phyloP scores from a whole-genome alignment of 37 sponge, comb jelly and placozoan species.

The Agelas oroides region DNA sequence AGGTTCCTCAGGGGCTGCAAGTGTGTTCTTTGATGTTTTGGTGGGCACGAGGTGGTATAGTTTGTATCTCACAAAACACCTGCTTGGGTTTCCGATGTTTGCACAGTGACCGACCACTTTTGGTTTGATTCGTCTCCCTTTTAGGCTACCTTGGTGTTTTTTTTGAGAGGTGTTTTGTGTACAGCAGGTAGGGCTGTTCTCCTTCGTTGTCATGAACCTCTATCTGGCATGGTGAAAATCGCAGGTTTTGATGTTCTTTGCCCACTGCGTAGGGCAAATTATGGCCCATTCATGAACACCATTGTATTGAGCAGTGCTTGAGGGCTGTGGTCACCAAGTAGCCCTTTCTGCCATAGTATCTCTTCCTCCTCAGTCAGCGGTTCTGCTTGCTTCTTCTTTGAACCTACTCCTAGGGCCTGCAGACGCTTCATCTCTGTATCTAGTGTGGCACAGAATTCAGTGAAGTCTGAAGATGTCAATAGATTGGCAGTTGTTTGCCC shows the following conservation, averaged over 20 bases:
- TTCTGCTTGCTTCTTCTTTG: conserved; percentile 35
- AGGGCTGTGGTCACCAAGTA: neutral
- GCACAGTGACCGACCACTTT: conserved; percentile 17
- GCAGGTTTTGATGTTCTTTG: conserved; percentile 27
- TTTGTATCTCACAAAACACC: conserved; percentile 26
- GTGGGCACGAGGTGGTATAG: neutral
- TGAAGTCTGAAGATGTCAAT: neutral
- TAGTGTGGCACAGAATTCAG: no score
- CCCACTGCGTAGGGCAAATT: conserved; percentile 33
- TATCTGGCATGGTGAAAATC: conserved; percentile 20
- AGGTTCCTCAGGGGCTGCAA: neutral
- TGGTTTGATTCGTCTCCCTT: no score
- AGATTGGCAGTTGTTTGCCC: no score
- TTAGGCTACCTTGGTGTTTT: conserved; percentile 19
- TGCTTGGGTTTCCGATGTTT: neutral
- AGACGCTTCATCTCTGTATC: neutral
- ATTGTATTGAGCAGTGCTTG: conserved; percentile 21
- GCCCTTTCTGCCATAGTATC: neutral
- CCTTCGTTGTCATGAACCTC: no score
- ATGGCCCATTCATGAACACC: conserved; percentile 29
- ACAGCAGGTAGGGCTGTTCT: neutral
- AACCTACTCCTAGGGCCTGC: neutral
- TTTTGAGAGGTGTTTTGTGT: conserved; percentile 39
- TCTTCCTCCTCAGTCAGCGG: conserved; percentile 16
- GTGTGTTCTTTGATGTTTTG: neutral